Conservation (phyloP, 1,140 invertebrate species). For the Triops cancriformis region DNA sequence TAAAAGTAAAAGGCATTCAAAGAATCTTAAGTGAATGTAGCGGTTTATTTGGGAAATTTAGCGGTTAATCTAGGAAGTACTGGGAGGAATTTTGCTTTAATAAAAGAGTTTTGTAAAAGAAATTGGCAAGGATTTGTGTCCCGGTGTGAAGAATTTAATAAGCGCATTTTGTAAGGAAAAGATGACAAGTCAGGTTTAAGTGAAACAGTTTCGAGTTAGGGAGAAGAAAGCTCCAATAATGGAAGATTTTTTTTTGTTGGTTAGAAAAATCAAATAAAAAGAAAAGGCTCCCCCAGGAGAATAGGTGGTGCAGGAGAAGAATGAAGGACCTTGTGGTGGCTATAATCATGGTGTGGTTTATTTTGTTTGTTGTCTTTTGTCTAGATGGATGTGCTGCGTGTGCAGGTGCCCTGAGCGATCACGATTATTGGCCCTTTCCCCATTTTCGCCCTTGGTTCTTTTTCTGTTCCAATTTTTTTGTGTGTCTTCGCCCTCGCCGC, state of each 20-base stretch:
- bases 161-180: background rate
- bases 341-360: background rate
- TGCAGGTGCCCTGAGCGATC: slow-evolving; percentile 7
- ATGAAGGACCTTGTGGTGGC: background rate
- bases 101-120: background rate
- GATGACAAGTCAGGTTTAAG: background rate
- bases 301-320: no score
- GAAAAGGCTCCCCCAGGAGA: background rate
- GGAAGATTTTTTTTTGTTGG: no score
- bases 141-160: background rate
- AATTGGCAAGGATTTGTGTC: background rate
- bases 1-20: no score
- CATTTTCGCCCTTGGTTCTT: background rate
- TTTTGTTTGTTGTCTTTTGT: background rate
- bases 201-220: background rate
- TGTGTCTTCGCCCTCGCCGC: background rate
- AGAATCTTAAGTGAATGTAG: no score
- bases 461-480: background rate
- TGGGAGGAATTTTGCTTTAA: no score
- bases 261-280: no score
- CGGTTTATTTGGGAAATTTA: no score
- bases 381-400: slow-evolving; percentile 12
- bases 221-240: background rate
- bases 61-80: no score
- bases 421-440: background rate